A percentile compares a stretch with the other conserved stretches of the same genome.
phyloP scores from a whole-genome alignment of 1,140 invertebrate genomes.

The Branchinecta lindahli region DNA sequence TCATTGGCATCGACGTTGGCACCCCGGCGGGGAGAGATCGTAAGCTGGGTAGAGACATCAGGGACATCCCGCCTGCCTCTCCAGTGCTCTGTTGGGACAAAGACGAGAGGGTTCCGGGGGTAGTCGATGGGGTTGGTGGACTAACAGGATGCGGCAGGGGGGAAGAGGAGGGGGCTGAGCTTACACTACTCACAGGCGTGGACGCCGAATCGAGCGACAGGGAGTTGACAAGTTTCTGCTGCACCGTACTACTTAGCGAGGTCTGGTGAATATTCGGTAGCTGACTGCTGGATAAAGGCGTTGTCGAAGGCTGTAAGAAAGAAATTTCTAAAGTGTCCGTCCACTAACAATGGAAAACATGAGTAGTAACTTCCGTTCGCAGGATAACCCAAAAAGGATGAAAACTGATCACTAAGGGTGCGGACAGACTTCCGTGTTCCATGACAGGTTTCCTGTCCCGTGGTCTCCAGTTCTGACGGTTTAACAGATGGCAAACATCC shows the following conservation, averaged over 20 bases:
- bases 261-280: not conserved
- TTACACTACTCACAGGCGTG: constrained; percentile 25
- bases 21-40: not conserved
- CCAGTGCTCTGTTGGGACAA: not conserved
- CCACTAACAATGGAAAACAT: no score
- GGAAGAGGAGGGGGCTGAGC: constrained; percentile 23
- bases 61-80: not conserved
- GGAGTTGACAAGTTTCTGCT: constrained; percentile 10
- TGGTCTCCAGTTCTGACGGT: no score
- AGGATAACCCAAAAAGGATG: no score
- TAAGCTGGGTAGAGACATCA: not conserved
- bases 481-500: no score
- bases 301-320: constrained; percentile 14
- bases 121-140: constrained; percentile 20
- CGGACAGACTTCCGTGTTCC: no score
- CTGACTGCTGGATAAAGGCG: constrained; percentile 10
- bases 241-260: not conserved
- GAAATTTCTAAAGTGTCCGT: not conserved
- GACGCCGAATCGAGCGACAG: constrained; percentile 19
- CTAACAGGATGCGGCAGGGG: constrained; percentile 22
- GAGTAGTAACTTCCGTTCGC: no score
- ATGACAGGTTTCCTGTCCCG: no score
- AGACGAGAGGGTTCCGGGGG: not conserved
- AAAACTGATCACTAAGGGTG: no score
- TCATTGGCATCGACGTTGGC: constrained; percentile 14